Conservation (phyloP, 2,113 vertebrate genomes). For the Atlantisia rogersi region DNA sequence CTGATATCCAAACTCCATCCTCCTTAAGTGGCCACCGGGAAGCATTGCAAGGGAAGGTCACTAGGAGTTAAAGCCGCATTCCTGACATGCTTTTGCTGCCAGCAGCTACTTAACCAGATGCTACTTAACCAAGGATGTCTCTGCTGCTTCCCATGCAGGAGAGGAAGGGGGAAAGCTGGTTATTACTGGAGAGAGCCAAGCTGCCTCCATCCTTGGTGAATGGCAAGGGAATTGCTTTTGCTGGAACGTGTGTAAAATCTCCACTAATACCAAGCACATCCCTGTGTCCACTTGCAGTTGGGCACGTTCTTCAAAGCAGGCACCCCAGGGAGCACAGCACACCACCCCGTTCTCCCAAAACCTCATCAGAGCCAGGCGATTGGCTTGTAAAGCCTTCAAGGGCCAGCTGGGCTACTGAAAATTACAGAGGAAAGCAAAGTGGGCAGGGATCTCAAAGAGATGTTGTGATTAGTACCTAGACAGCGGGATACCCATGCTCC, state of each 20-base stretch:
- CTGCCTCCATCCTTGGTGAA: not conserved
- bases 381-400: not conserved
- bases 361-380: not conserved
- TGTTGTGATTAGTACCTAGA: not conserved
- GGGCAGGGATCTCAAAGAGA: not conserved
- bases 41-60: not conserved
- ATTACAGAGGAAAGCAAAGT: not conserved
- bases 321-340: not conserved
- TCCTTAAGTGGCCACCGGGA: not conserved
- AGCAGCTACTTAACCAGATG: slow-evolving; percentile 37
- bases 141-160: not conserved
- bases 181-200: not conserved
- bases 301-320: not conserved
- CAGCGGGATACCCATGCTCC: not conserved
- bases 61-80: slow-evolving; percentile 38
- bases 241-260: slow-evolving; percentile 46
- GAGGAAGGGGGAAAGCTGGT: not conserved
- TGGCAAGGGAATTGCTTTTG: not conserved
- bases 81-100: slow-evolving; percentile 27
- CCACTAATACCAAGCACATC: not conserved
- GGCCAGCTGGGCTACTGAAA: not conserved
- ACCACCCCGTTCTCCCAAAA: not conserved
- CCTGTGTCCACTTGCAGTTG: not conserved
- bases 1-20: not conserved
- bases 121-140: not conserved